These are phyloP conservation scores for Neomorphus geoffroyi DNA, from an alignment of 2,797 vertebrate species.

Conservation along the genomic window DNA sequence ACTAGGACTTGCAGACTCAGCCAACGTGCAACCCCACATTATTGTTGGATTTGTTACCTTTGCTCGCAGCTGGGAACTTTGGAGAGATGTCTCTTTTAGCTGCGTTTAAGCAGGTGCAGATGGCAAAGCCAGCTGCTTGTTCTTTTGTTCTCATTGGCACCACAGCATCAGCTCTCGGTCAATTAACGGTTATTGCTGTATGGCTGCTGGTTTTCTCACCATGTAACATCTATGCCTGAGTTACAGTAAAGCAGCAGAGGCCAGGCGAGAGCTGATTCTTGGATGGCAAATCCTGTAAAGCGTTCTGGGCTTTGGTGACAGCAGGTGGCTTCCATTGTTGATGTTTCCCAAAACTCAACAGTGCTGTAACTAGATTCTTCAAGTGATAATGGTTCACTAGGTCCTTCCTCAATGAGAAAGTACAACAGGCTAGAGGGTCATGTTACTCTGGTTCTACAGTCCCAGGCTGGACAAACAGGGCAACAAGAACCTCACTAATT, in stretches of 20 bases:
- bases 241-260: background rate
- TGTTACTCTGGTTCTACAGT: background rate
- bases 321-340: background rate
- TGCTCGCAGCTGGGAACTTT: background rate
- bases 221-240: background rate
- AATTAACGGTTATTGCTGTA: background rate
- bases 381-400: background rate
- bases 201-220: background rate
- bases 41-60: background rate
- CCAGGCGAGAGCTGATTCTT: background rate
- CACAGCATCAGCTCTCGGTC: background rate
- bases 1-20: background rate
- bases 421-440: background rate
- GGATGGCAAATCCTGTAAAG: background rate
- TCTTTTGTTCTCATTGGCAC: background rate
- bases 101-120: background rate
- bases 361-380: background rate
- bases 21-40: accelerated
- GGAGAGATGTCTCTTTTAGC: background rate
- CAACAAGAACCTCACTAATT: background rate
- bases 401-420: background rate
- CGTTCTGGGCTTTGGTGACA: background rate
- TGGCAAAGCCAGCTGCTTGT: constrained; percentile 7
- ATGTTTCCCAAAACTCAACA: background rate
- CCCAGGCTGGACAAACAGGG: background rate